phyloP scores from a whole-genome alignment of 2,888 invertebrate species.

The Nemotelus nigrinus region DNA sequence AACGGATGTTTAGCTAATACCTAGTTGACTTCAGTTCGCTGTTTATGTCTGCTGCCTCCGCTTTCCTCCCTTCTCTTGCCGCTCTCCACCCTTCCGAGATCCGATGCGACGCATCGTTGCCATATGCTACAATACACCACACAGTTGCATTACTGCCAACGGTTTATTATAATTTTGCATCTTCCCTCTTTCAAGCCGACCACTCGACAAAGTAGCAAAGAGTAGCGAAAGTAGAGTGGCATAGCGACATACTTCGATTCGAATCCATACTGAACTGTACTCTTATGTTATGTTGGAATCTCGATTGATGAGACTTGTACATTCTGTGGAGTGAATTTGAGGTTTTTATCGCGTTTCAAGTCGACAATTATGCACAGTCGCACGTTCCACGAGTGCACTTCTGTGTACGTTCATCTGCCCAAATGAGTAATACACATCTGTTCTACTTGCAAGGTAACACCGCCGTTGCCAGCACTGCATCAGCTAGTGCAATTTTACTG shows the following conservation, averaged over 20 bases:
- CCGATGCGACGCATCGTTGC: not conserved
- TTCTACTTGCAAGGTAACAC: not conserved
- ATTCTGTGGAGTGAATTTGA: constrained; percentile 36
- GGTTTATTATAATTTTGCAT: constrained; percentile 22
- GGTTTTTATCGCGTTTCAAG: constrained; percentile 36
- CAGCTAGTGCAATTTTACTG: not conserved
- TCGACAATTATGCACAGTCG: constrained; percentile 40
- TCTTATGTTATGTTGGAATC: constrained; percentile 30
- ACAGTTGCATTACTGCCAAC: not conserved
- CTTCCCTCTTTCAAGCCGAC: constrained; percentile 10
- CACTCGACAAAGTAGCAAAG: no score
- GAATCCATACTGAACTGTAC: not conserved
- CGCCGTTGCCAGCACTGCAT: not conserved
- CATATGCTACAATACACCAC: constrained; percentile 12
- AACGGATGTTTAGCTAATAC: constrained; percentile 46
- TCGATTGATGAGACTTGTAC: constrained; percentile 31
- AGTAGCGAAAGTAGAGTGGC: no score
- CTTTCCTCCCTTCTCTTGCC: not conserved
- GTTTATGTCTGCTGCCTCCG: constrained; percentile 16
- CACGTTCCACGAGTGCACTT: constrained; percentile 20
- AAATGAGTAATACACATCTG: constrained; percentile 25
- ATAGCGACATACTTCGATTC: no score
- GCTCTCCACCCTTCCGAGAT: not conserved
- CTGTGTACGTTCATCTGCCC: constrained; percentile 29
- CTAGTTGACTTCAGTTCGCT: constrained; percentile 40